A percentile compares a stretch with the other conserved stretches of the same genome.
Evolutionary conservation across 2,113 vertebrate genomes (phyloP).

Genomic region (Scomber japonicus): DNA sequence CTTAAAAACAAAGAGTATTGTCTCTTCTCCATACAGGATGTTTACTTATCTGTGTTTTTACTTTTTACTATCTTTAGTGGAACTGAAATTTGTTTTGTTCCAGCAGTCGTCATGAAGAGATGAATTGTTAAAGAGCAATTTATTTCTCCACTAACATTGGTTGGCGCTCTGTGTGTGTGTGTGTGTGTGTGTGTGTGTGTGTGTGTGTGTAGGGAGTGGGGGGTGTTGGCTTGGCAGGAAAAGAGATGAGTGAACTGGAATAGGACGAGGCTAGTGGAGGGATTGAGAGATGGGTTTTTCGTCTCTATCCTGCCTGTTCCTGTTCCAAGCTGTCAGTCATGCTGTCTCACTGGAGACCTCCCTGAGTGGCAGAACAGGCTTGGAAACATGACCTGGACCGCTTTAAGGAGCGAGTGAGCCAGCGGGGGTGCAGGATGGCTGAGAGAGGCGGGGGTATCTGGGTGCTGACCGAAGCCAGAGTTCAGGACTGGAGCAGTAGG

Average conservation of each 20-base stretch:
- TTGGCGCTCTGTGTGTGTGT: background rate
- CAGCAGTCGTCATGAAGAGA: background rate
- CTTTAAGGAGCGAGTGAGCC: slow-evolving; percentile 4
- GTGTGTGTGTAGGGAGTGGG: background rate
- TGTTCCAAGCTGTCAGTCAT: slow-evolving; percentile 65
- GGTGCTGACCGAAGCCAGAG: slow-evolving; percentile 43
- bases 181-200: slow-evolving; percentile 1
- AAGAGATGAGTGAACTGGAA: slow-evolving; percentile 26
- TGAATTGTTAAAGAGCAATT: slow-evolving; percentile 30
- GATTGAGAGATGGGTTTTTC: slow-evolving; percentile 38
- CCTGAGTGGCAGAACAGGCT: slow-evolving; percentile 54
- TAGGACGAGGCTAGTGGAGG: slow-evolving; percentile 20
- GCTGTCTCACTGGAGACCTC: slow-evolving; percentile 44
- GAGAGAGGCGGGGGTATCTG: background rate
- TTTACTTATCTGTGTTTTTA: background rate
- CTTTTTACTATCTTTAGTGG: background rate
- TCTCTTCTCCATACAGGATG: background rate
- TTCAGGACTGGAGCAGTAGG: slow-evolving; percentile 13
- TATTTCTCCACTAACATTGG: background rate
- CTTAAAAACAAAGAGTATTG: background rate
- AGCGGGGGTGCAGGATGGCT: background rate
- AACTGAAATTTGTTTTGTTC: slow-evolving; percentile 8
- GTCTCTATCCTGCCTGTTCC: slow-evolving; percentile 46
- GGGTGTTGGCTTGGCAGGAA: slow-evolving; percentile 11
- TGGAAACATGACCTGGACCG: slow-evolving; percentile 18